Percentiles rank a stretch among this genome's conserved stretches.
These are phyloP conservation scores for Epicauta chinensis DNA, from an alignment of 1,140 invertebrate species.

Conservation along the genomic window DNA sequence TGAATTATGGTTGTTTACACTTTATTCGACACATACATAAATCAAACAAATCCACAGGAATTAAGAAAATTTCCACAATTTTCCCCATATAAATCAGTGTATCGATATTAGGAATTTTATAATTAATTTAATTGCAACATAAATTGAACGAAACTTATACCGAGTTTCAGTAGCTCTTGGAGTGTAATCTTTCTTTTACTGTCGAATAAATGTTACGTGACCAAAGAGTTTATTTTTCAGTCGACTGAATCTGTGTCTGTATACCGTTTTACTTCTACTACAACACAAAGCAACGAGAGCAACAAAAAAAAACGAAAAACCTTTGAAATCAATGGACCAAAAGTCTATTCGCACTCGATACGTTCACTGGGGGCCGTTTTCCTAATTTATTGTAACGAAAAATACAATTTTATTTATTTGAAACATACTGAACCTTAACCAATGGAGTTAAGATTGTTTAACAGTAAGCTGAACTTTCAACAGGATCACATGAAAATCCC, in stretches of 20 bases:
- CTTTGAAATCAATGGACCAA: slow-evolving; percentile 18
- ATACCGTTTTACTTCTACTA: slow-evolving; percentile 7
- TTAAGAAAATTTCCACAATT: slow-evolving; percentile 4
- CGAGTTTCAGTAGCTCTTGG: too few relatives aligned
- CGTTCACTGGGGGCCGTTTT: slow-evolving; percentile 8
- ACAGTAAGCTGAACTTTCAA: too few relatives aligned
- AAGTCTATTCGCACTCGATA: slow-evolving; percentile 24
- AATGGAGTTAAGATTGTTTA: too few relatives aligned
- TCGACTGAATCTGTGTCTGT: slow-evolving; percentile 6
- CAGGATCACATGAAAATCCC: too few relatives aligned
- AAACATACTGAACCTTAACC: too few relatives aligned
- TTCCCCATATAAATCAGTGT: too few relatives aligned
- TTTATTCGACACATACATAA: slow-evolving; percentile 25
- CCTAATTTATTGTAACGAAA: slow-evolving; percentile 1
- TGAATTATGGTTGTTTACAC: slow-evolving; percentile 28
- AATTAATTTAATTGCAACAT: too few relatives aligned
- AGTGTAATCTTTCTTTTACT: too few relatives aligned
- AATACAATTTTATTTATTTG: too few relatives aligned
- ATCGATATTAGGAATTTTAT: too few relatives aligned
- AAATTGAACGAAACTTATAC: too few relatives aligned
- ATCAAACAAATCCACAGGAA: slow-evolving; percentile 15
- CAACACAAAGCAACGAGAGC: neutral
- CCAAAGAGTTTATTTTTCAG: slow-evolving; percentile 25
- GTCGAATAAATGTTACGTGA: slow-evolving; percentile 21
- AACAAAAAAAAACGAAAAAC: neutral